Evolutionary conservation across 2,888 invertebrate species (phyloP), one percentile per base, ranked within the genome.

Genomic region (Temnothorax unifasciatus): DNA sequence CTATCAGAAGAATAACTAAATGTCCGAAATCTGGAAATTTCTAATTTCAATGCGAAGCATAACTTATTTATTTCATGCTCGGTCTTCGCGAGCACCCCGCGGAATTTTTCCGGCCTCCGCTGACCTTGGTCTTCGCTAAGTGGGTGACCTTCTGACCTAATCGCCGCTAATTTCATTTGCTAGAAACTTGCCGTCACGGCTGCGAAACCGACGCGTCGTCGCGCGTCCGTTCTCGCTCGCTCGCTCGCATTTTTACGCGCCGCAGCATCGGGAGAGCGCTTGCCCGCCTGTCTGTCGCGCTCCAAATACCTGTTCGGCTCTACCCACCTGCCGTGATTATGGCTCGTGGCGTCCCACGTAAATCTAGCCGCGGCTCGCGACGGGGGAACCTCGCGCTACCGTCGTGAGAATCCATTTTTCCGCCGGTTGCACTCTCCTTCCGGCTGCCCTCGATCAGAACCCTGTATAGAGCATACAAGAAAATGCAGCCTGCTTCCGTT

Each of bases 141-240:
- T 90, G 84, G 87, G 87, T 89, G 85, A 91, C 91, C 89, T 89
- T 90, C 91, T 84, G 87, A 90, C 87, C 91, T 89, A 89, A 91
- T 91, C 88, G 82, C 47, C 75, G 86, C 84, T 91, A 91, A 91
- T 91, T 91, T 88, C 83, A 91, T 91, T 91, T 86, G 73, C 38
- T 50, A 63, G 75, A 54, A 57, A 64, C 73, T 85, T 76, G 87
- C 81, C 87, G 90, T 88, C 81, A 59, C 66, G 66, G 44, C 25
- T 38, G 76, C 81, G 86, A 87, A 84, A 75, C 81, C 89, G 34
- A 0, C 34, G 34, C 29, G 34, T 47, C 61, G 84, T 21, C 71
- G 50, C 44, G 47, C 63, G 47, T n/a, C 34, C 52, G 21, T 6
- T 34, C 34, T 34, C 34, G 34, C 68, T 63, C 25, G 74, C 68